Conservation (phyloP, 2,888 invertebrate genomes). For the Torymus aiolomorphi region DNA sequence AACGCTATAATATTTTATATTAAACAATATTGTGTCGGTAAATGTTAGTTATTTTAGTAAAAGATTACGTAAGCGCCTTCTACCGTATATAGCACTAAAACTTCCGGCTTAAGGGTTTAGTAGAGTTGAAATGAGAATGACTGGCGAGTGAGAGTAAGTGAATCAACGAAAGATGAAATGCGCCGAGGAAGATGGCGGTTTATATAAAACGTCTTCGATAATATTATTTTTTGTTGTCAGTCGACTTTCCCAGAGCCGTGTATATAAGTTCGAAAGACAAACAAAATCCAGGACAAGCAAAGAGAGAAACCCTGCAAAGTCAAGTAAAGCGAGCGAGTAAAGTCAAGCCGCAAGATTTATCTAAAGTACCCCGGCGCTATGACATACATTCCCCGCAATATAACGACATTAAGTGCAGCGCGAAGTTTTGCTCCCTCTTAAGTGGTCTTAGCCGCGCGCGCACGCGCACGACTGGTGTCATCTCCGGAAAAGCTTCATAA, state of each 20-base stretch:
- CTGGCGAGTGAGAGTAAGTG: neutral
- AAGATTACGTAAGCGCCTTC: too few species aligned
- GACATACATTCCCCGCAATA: conserved; percentile 38
- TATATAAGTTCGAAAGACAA: conserved; percentile 46
- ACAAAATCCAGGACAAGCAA: conserved; percentile 46
- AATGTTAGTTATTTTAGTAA: too few species aligned
- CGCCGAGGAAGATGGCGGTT: conserved; percentile 16
- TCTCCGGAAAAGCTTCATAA: conserved; percentile 53
- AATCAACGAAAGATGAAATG: conserved; percentile 15
- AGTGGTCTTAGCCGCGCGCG: conserved; percentile 30
- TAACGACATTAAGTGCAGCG: conserved; percentile 47
- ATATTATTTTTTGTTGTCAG: conserved; percentile 22
- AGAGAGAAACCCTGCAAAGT: conserved; percentile 43
- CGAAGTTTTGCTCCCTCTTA: conserved; percentile 46
- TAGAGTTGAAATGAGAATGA: too few species aligned
- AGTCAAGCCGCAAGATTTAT: conserved; percentile 45
- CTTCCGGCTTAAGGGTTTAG: too few species aligned
- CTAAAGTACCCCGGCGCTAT: conserved; percentile 42
- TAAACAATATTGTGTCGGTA: too few species aligned
- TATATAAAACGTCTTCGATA: conserved; percentile 11
- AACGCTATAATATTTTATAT: too few species aligned
- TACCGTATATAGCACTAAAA: too few species aligned
- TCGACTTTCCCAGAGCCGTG: conserved; percentile 10
- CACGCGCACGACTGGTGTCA: conserved; percentile 23
- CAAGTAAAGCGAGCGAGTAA: conserved; percentile 23